Evolutionary conservation across 2,113 vertebrate species (phyloP).

Genomic region (Hypocryptadius cinnamomeus): DNA sequence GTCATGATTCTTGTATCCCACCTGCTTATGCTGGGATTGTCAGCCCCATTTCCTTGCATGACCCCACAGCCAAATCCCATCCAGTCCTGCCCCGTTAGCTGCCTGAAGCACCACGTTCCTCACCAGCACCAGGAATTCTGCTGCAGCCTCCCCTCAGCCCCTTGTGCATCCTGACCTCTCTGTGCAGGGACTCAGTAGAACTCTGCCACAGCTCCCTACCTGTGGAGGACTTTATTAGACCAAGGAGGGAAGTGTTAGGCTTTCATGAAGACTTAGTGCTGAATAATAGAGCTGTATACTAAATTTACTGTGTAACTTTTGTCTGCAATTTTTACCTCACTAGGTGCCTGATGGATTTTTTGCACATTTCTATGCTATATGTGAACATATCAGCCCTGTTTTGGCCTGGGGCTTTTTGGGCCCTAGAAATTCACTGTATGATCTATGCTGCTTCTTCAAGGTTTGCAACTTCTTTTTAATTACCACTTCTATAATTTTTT

Average conservation of each 20-base stretch:
- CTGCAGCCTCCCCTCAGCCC: not conserved
- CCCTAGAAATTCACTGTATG: constrained; percentile 87
- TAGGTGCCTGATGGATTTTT: constrained; percentile 93
- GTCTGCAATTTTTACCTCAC: not conserved
- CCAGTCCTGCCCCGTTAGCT: not conserved
- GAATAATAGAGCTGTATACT: not conserved
- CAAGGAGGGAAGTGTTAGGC: not conserved
- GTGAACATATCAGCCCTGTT: constrained; percentile 92
- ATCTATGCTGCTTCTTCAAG: constrained; percentile 96
- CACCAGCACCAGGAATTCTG: not conserved
- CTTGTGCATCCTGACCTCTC: not conserved
- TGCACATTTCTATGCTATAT: constrained; percentile 90
- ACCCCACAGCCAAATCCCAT: not conserved
- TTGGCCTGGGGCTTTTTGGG: constrained; percentile 96
- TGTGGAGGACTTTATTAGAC: not conserved
- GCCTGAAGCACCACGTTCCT: not conserved
- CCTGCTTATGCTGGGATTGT: not conserved
- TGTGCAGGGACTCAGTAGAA: not conserved
- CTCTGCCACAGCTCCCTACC: not conserved
- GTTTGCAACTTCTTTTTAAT: constrained; percentile 59
- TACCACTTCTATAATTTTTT: not conserved
- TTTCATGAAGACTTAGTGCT: not conserved
- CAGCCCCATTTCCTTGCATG: not conserved
- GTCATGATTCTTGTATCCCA: not conserved
- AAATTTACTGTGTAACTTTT: not conserved